A percentile compares a stretch with the other conserved stretches of the same genome.
Conservation (phyloP, 1,140 invertebrate species). For the Hylyphantes graminicola region DNA sequence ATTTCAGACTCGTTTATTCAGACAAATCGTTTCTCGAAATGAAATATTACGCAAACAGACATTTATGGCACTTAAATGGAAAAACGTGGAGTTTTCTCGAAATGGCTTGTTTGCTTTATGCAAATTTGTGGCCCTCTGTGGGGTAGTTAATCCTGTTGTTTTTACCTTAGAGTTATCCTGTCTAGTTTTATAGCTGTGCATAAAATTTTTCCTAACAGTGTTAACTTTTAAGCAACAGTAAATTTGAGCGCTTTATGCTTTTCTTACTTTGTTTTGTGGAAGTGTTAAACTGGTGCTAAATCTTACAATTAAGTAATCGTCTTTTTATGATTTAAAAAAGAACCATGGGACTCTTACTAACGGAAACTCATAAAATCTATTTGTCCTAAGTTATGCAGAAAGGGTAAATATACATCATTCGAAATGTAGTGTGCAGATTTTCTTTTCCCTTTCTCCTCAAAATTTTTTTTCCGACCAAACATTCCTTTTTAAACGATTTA, state of each 20-base stretch:
- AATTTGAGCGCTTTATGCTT: not conserved
- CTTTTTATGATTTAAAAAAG: too few relatives aligned
- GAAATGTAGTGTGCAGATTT: too few relatives aligned
- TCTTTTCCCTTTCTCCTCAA: too few relatives aligned
- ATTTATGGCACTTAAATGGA: slow-evolving; percentile 3
- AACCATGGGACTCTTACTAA: too few relatives aligned
- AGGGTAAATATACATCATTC: too few relatives aligned
- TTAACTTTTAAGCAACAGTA: slow-evolving; percentile 10
- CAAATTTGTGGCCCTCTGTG: slow-evolving; percentile 31
- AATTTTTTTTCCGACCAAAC: too few relatives aligned
- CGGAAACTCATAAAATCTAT: too few relatives aligned
- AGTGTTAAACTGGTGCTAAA: too few relatives aligned
- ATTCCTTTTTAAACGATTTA: too few relatives aligned
- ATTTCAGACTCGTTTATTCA: slow-evolving; percentile 45
- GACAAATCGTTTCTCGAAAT: not conserved
- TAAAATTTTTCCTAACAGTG: slow-evolving; percentile 1
- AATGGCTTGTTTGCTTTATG: slow-evolving; percentile 40
- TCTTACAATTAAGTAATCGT: too few relatives aligned
- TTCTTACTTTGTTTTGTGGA: too few relatives aligned
- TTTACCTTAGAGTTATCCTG: slow-evolving; percentile 25
- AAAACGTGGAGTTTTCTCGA: not conserved
- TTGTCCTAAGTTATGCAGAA: too few relatives aligned
- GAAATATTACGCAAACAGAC: slow-evolving; percentile 46
- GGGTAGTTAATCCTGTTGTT: slow-evolving; percentile 8
- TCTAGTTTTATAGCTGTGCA: slow-evolving; percentile 23